Conservation (phyloP, 1,140 invertebrate species). For the Ectropis grisescens region DNA sequence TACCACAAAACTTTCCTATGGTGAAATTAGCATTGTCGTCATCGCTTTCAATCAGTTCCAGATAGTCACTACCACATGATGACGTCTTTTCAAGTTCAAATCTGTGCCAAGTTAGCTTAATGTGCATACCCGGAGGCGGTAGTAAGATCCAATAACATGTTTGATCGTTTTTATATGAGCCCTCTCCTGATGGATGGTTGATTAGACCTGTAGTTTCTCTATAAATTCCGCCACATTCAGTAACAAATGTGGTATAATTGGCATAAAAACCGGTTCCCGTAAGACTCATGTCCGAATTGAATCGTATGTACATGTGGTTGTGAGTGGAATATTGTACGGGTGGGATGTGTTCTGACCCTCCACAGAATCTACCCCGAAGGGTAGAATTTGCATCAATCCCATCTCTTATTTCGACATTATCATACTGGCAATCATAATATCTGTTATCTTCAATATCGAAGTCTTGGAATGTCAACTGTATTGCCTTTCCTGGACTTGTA, state of each 20-base stretch:
- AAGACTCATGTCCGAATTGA: slow-evolving; percentile 74
- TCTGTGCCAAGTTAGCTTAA: slow-evolving; percentile 81
- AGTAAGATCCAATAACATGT: slow-evolving; percentile 86
- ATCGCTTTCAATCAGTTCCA: slow-evolving; percentile 78
- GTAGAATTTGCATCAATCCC: slow-evolving; percentile 76
- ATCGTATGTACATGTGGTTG: slow-evolving; percentile 81
- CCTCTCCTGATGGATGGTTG: slow-evolving; percentile 62
- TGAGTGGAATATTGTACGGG: slow-evolving; percentile 74
- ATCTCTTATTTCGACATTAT: slow-evolving; percentile 75
- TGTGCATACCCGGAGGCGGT: slow-evolving; percentile 76
- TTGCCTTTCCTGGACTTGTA: slow-evolving; percentile 72
- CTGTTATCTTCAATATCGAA: slow-evolving; percentile 77
- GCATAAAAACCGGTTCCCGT: slow-evolving; percentile 78
- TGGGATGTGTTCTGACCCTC: slow-evolving; percentile 58
- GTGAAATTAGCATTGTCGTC: slow-evolving; percentile 26
- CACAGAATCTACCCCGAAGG: slow-evolving; percentile 79
- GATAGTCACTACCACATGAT: slow-evolving; percentile 80
- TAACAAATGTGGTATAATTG: slow-evolving; percentile 78
- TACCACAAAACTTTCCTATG: slow-evolving; percentile 80
- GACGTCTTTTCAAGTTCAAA: slow-evolving; percentile 78
- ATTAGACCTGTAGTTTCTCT: slow-evolving; percentile 71
- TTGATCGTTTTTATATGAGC: slow-evolving; percentile 73
- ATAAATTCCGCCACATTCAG: slow-evolving; percentile 81
- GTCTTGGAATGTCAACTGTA: slow-evolving; percentile 76
- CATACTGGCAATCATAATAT: slow-evolving; percentile 36